Evolutionary conservation across 1,140 invertebrate species (phyloP), one percentile per base, ranked within the genome.

Genomic region (Zaprionus capensis): DNA sequence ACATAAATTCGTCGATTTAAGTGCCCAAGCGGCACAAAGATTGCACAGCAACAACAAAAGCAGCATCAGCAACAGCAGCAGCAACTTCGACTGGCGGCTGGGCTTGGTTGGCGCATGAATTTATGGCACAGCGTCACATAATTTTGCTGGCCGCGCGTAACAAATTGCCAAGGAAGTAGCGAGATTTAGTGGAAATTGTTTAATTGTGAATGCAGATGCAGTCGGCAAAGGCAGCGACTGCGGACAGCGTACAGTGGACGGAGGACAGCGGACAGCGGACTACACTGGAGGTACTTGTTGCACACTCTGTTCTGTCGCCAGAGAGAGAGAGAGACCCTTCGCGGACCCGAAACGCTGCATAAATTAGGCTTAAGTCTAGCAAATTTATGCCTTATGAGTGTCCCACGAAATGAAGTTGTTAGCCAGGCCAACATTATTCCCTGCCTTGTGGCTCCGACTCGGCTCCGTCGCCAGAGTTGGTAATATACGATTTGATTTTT

Each of bases 101-200:
- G 62, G 76, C 72, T 91, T 74, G 81, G 78, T 90, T 88, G 85
- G 85, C 56, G 75, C 79, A 81, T 88, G 82, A 90, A 92, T 92
- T 92, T 92, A 92, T 92, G 88, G 87, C 85, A 76, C 84, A 80
- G 86, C 85, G 91, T 92, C 91, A 92, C 91, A 92, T 92, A 92
- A 92, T 88, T 92, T 92, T 92, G 91, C 91, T 84, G 86, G 86
- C 71, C 76, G 82, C 87, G 87, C 88, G 83, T 92, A 92, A 92
- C 91, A 92, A 92, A 92, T 92, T 92, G 91, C 87, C 80, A 92
- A 92, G 91, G 87, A 92, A 92, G 91, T 91, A 90, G 82, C 86
- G 83, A 92, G 91, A 92, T 92, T 92, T 92, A 92, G 91, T 92
- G 91, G 91, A 92, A 92, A 92, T 92, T 92, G 91, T 92, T 92